Evolutionary conservation across 2,113 vertebrate genomes (phyloP), one percentile per base, ranked within the genome.

Genomic region (Capreolus pygargus): DNA sequence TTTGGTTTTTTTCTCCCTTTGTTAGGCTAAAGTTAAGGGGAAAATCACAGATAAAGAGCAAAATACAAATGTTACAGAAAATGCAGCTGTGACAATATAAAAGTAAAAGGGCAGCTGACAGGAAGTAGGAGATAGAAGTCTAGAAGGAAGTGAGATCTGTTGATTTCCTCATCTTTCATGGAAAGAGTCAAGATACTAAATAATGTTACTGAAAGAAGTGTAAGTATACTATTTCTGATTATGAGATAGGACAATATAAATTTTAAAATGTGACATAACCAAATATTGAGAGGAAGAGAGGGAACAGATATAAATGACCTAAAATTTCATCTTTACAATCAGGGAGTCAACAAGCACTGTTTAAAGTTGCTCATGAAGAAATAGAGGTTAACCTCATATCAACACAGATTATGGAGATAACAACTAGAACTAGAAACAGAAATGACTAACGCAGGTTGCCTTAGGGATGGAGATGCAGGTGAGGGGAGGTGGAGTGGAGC

Each of bases 321-420:
- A 16, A 91, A 61, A 30, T n/a, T 27, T 54, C 89, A 60, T 90
- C 89, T 91, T 94, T 81, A 91, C 58, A 85, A 39, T 5, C 7
- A 87, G 45, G 50, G 52, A 33, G 57, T 52, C 89, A 43, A 2
- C 28, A 55, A 43, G 28, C 36, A 74, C 2, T 54, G 52, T 17
- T 27, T 86, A 2, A 36, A 60, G 39, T 67, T 79, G 43, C 36
- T 55, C 60, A 61, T 81, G 30, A 74, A 30, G 52, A 58, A 74
- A 50, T 0, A 47, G 61, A 89, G 27, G 21, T 28, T 12, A 33
- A 16, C 36, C 17, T n/a, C 52, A 8, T 39, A 10, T 27, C 50
- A 78, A 7, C 14, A 27, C 1, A 6, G 1, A 1, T 57, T 39
- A 21, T 0, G 9, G 36, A 52, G 25, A 70, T 28, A 58, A 74